A percentile compares a stretch with the other conserved stretches of the same genome.
These are phyloP conservation scores for Sisor rabdophorus DNA, from an alignment of 2,113 vertebrate genomes.

Conservation along the genomic window DNA sequence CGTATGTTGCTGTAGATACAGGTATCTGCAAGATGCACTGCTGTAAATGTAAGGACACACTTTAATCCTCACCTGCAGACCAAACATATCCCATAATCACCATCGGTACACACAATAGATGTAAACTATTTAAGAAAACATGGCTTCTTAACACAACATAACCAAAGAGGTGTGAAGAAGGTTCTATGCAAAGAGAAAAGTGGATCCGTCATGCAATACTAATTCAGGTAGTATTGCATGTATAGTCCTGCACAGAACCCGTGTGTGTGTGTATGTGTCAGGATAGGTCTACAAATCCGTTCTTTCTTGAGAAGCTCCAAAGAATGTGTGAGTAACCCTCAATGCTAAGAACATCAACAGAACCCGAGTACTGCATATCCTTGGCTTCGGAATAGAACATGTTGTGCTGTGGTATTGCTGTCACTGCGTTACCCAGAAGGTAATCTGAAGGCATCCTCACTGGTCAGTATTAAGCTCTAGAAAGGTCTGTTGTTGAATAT, in stretches of 20 bases:
- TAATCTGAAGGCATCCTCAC: too few species aligned
- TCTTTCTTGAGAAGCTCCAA: neutral
- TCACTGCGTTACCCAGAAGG: too few species aligned
- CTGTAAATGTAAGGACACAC: too few species aligned
- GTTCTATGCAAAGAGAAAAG: too few species aligned
- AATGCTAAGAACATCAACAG: neutral
- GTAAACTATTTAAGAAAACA: neutral
- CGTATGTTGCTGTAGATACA: too few species aligned
- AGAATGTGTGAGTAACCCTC: neutral
- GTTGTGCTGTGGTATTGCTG: too few species aligned
- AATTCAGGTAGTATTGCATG: neutral
- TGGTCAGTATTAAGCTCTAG: neutral
- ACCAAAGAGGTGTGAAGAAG: too few species aligned
- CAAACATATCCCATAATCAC: neutral
- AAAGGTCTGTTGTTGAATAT: neutral
- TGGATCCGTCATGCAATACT: neutral
- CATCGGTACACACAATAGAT: neutral
- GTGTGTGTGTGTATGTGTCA: too few species aligned
- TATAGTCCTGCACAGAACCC: neutral
- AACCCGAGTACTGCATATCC: neutral
- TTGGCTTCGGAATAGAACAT: neutral
- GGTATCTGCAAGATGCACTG: too few species aligned
- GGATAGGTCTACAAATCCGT: too few species aligned
- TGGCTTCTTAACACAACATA: neutral
- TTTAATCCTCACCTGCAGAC: too few species aligned